These are phyloP conservation scores for Chamaea fasciata DNA, from an alignment of 2,113 vertebrate species.

Conservation along the genomic window DNA sequence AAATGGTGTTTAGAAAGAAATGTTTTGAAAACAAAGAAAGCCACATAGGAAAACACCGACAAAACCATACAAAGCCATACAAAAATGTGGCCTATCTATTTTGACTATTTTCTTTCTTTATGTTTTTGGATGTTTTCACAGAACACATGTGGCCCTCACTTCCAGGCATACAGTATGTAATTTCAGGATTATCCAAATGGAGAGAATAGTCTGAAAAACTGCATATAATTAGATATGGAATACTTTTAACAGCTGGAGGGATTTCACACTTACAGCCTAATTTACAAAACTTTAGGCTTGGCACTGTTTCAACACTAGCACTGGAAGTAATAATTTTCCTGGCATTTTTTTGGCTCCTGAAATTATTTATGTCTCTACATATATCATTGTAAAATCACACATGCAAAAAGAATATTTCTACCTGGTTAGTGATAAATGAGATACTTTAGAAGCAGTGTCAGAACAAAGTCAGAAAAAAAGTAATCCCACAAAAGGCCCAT, in stretches of 20 bases:
- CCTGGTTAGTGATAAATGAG: slow-evolving; percentile 48
- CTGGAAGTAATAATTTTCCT: slow-evolving; percentile 73
- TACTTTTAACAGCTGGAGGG: slow-evolving; percentile 80
- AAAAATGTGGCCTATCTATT: slow-evolving; percentile 53
- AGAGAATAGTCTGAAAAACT: slow-evolving; percentile 61
- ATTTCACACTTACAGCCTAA: slow-evolving; percentile 79
- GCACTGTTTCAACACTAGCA: slow-evolving; percentile 67
- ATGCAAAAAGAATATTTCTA: slow-evolving; percentile 16
- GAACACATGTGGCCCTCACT: slow-evolving; percentile 22
- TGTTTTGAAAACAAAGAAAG: slow-evolving; percentile 50
- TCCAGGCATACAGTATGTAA: slow-evolving; percentile 33
- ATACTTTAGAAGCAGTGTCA: slow-evolving; percentile 35
- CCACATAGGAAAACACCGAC: slow-evolving; percentile 38
- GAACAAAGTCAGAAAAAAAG: neutral
- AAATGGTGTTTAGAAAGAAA: slow-evolving; percentile 53
- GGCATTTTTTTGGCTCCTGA: slow-evolving; percentile 55
- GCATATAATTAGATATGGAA: slow-evolving; percentile 75
- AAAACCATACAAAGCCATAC: slow-evolving; percentile 13
- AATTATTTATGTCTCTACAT: slow-evolving; percentile 66
- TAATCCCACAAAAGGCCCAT: neutral
- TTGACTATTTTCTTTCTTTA: slow-evolving; percentile 53
- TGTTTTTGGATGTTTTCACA: slow-evolving; percentile 51
- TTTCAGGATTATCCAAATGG: slow-evolving; percentile 59
- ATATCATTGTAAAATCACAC: slow-evolving; percentile 55
- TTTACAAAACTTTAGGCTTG: slow-evolving; percentile 72